Percentiles rank a stretch among this genome's conserved stretches.
These are phyloP conservation scores for Aelia acuminata DNA, from an alignment of 2,888 invertebrate genomes.

Conservation along the genomic window DNA sequence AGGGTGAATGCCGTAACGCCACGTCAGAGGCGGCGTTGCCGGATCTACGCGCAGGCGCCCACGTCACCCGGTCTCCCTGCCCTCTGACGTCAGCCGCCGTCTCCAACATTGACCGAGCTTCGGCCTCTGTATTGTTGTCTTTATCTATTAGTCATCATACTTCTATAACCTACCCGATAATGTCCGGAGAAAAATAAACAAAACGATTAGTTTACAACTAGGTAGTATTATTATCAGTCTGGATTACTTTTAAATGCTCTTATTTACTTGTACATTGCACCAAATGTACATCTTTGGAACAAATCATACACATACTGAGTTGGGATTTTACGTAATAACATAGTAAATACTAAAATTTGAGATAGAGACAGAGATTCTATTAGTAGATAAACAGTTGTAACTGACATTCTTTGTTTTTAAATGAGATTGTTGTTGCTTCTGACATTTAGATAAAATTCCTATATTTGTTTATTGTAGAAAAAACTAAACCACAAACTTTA, in stretches of 20 bases:
- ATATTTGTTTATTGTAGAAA: too few species aligned
- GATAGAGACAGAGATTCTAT: too few species aligned
- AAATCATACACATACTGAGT: too few species aligned
- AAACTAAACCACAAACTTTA: too few species aligned
- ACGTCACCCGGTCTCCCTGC: constrained; percentile 49
- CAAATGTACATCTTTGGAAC: too few species aligned
- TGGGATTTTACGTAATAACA: too few species aligned
- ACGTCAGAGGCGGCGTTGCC: constrained; percentile 63
- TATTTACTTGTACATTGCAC: not conserved
- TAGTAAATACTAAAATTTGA: too few species aligned
- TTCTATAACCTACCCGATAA: not conserved
- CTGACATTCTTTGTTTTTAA: too few species aligned
- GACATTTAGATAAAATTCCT: too few species aligned
- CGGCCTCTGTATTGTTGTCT: constrained; percentile 14
- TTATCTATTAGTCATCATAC: not conserved
- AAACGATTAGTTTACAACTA: not conserved
- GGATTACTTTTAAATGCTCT: not conserved
- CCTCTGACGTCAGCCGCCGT: constrained; percentile 58
- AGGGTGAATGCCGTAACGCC: constrained; percentile 55
- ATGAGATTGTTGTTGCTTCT: too few species aligned
- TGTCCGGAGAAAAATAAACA: not conserved
- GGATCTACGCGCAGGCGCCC: constrained; percentile 62
- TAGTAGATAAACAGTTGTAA: too few species aligned
- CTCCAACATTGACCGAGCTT: constrained; percentile 53
- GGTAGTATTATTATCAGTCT: not conserved